Evolutionary conservation across 2,888 invertebrate species (phyloP).

Genomic region (Nemoura dubitans): DNA sequence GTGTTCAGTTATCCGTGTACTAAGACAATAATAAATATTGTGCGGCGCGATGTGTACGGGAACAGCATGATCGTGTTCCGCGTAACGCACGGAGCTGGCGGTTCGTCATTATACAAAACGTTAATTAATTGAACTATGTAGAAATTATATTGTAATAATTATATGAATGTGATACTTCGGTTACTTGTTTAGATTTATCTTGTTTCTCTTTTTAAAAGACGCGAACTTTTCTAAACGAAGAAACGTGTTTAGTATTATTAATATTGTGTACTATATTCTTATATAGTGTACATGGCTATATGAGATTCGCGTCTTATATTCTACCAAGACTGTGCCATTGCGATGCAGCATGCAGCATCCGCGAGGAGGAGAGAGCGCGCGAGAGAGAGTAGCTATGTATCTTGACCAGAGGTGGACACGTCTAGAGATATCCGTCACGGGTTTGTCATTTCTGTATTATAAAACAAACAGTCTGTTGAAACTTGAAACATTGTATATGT

Average conservation of each 20-base stretch:
- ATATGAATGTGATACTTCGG: slow-evolving; percentile 42
- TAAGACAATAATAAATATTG: slow-evolving; percentile 37
- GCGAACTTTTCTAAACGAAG: slow-evolving; percentile 22
- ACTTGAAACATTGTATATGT: slow-evolving; percentile 30
- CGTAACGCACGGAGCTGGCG: neutral
- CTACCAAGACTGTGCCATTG: slow-evolving; percentile 40
- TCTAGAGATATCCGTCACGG: neutral
- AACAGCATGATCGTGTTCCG: neutral
- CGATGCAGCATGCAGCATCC: neutral
- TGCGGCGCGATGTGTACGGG: neutral
- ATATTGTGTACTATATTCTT: neutral
- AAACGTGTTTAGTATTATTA: slow-evolving; percentile 41
- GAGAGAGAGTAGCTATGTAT: neutral
- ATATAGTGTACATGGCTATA: neutral
- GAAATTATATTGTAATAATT: slow-evolving; percentile 35
- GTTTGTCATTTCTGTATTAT: neutral
- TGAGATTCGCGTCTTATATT: neutral
- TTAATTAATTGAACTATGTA: slow-evolving; percentile 28
- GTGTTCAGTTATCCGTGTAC: slow-evolving; percentile 31
- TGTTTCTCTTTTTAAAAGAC: slow-evolving; percentile 38
- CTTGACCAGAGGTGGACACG: neutral
- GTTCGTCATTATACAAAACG: slow-evolving; percentile 9
- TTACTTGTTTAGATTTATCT: slow-evolving; percentile 41
- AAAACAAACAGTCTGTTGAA: slow-evolving; percentile 26
- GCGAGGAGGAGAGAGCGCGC: neutral